Percentiles rank a stretch among this genome's conserved stretches.
Evolutionary conservation across 2,888 invertebrate genomes (phyloP).

Genomic region (Perizoma flavofasciatum): DNA sequence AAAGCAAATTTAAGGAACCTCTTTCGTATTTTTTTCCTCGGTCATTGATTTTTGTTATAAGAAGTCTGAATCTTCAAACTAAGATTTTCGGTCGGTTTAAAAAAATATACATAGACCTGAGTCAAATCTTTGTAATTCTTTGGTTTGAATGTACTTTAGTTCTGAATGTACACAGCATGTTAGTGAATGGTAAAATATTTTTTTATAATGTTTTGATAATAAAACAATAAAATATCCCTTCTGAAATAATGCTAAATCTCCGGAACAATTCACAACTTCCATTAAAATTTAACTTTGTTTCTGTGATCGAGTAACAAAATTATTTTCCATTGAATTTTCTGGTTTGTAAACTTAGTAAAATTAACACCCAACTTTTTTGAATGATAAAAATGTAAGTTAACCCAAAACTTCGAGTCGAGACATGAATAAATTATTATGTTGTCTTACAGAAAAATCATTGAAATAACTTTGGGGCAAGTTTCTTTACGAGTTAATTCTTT

Average conservation of each 20-base stretch:
- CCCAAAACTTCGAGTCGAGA: constrained; percentile 39
- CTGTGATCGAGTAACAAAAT: constrained; percentile 23
- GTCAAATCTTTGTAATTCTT: no score
- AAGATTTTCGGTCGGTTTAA: no score
- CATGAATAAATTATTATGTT: constrained; percentile 60
- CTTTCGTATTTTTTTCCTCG: no score
- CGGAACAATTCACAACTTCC: constrained; percentile 20
- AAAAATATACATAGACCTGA: no score
- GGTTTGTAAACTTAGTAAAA: constrained; percentile 35
- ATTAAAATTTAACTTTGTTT: constrained; percentile 27
- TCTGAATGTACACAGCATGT: no score
- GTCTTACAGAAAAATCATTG: constrained; percentile 45
- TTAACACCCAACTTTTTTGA: constrained; percentile 36
- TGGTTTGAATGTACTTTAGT: no score
- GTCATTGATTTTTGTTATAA: no score
- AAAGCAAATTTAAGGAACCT: no score
- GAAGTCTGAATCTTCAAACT: no score
- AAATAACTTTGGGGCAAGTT: constrained; percentile 30
- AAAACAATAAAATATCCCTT: constrained; percentile 1
- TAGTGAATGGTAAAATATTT: no score
- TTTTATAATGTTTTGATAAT: no score
- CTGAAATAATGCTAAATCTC: constrained; percentile 5
- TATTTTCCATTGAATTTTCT: constrained; percentile 34
- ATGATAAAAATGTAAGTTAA: constrained; percentile 40
- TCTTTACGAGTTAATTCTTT: constrained; percentile 4